Evolutionary conservation across 2,113 vertebrate species (phyloP), one percentile per base, ranked within the genome.

Genomic region (Mormyrus lacerda): DNA sequence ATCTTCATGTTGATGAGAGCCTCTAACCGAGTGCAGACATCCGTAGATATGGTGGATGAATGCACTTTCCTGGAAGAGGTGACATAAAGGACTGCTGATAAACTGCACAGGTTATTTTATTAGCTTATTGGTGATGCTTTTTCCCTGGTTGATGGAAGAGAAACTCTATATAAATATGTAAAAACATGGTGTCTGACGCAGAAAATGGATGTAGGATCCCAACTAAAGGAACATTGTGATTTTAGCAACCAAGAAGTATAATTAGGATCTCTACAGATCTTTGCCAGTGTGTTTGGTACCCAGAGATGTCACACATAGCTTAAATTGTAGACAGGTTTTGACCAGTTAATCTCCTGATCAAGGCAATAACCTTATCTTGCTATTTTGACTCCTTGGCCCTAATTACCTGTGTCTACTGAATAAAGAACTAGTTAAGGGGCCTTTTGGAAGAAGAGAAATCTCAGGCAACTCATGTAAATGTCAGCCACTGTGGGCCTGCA

Each of bases 391-490:
- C 31, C 31, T 53, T 13, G 1, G n/a, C 27, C 47, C 53, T 51
- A 85, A 89, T 48, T 61, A 85, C 51, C 88, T 61, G 76, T 53
- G 45, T 84, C 79, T 48, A 35, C 51, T 51, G 35, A 83, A 84
- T 84, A 4, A 19, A 39, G 65, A 45, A 61, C 65, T 61, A 65
- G 19, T 76, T 48, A 9, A 87, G 44, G 17, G 50, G 21, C 48
- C 50, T 73, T 53, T 24, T 17, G 69, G 35, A 10, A 42, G 35
- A 31, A 53, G 27, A 13, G 47, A 53, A 51, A 42, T 42, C 42
- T 88, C 42, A 6, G 53, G 55, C 58, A 15, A 42, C 35, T n/a
- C 42, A 3, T 35, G 11, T 51, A 50, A 86, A 51, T 88, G 55
- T 65, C 47, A 79, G 65, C 45, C 31, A 8, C n/a, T 51, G 47